phyloP scores from a whole-genome alignment of 2,797 vertebrate species.

The Tamandua tetradactyla region DNA sequence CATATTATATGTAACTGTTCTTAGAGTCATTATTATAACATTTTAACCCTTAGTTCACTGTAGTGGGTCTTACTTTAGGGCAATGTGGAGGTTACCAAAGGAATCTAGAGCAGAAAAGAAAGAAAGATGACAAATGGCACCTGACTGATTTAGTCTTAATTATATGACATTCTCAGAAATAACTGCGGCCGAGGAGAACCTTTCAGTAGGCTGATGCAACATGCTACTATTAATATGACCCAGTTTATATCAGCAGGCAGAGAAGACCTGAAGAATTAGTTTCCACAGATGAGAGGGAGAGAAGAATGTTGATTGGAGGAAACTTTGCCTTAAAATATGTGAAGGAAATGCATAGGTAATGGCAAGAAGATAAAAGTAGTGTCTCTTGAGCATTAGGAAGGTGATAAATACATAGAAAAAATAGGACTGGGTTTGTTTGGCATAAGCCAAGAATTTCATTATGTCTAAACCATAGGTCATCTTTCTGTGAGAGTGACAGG shows the following conservation, averaged over 20 bases:
- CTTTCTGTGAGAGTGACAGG: neutral
- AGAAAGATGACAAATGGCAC: neutral
- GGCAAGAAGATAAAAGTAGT: neutral
- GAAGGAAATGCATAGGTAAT: neutral
- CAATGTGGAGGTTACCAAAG: neutral
- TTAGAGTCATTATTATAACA: neutral
- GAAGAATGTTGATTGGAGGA: neutral
- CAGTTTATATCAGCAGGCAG: neutral
- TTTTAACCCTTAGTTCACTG: neutral
- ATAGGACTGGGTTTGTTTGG: neutral
- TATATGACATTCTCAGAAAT: slow-evolving; percentile 7
- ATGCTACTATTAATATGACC: neutral
- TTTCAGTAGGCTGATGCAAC: neutral
- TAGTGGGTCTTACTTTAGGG: neutral
- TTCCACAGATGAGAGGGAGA: neutral
- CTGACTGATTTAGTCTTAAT: neutral
- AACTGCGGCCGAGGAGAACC: neutral
- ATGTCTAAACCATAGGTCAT: neutral
- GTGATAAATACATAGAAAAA: neutral
- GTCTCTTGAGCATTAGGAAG: neutral
- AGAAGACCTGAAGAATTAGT: neutral
- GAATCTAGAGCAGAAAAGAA: neutral
- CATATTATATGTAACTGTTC: neutral
- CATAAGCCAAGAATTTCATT: neutral
- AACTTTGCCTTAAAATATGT: neutral